These are phyloP conservation scores for Palythoa caribaeorum DNA, from an alignment of 92 coral and sea anemone genomes.

Conservation along the genomic window DNA sequence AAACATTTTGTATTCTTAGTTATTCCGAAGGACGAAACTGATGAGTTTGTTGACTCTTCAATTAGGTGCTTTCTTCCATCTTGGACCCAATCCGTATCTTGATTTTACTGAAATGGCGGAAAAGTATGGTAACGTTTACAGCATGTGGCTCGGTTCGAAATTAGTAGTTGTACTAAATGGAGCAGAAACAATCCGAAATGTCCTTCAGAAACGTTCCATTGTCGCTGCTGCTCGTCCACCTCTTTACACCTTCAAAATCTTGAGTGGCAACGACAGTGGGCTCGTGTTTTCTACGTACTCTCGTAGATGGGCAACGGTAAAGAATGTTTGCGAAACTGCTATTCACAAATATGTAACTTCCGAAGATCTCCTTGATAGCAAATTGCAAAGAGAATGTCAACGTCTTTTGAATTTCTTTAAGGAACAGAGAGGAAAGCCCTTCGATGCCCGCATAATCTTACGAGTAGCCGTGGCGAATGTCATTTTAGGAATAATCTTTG, in stretches of 20 bases:
- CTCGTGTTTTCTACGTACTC: conserved; percentile 46
- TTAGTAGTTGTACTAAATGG: conserved; percentile 57
- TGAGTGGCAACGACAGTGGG: conserved; percentile 55
- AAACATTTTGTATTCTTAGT: background rate
- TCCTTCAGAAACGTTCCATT: conserved; percentile 55
- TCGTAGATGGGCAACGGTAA: conserved; percentile 49
- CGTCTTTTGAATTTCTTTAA: conserved; percentile 51
- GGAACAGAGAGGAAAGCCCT: conserved; percentile 52
- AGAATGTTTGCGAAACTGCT: conserved; percentile 19
- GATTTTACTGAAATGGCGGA: conserved; percentile 49
- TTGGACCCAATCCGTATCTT: conserved; percentile 61
- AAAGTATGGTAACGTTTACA: conserved; percentile 59
- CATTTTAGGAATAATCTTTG: conserved; percentile 55
- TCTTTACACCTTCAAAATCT: conserved; percentile 60
- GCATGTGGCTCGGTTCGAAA: conserved; percentile 58
- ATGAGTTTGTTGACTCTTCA: background rate
- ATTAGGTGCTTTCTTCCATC: conserved; percentile 59
- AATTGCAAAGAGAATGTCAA: conserved; percentile 43
- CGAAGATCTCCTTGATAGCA: conserved; percentile 45
- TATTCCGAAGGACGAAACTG: background rate
- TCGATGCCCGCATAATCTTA: conserved; percentile 52
- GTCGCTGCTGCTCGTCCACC: conserved; percentile 63
- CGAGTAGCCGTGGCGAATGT: conserved; percentile 54
- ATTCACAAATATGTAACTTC: conserved; percentile 30
- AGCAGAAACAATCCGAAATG: conserved; percentile 54